Evolutionary conservation across 2,797 vertebrate species (phyloP).

Genomic region (Malurus splendens): DNA sequence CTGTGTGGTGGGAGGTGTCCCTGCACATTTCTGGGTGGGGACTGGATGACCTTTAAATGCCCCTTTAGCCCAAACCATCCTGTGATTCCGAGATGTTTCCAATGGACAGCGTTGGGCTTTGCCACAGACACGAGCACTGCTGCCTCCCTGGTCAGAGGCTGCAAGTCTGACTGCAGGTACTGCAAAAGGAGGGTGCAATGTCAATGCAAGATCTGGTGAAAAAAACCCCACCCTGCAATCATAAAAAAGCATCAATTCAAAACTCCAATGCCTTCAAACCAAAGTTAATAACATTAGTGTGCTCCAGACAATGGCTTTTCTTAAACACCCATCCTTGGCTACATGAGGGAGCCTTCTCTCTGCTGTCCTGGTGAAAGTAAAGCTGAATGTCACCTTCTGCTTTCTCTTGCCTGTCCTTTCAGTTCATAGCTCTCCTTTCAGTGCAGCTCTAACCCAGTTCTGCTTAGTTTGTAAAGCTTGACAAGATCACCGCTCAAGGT

Average conservation of each 20-base stretch:
- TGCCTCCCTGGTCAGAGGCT: neutral
- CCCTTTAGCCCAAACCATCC: neutral
- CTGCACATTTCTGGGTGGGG: no score
- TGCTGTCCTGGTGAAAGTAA: neutral
- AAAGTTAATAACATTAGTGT: neutral
- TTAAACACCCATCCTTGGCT: neutral
- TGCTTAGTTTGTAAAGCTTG: slow-evolving; percentile 27
- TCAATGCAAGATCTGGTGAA: neutral
- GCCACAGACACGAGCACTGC: neutral
- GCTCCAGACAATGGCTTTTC: neutral
- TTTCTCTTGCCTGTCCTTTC: neutral
- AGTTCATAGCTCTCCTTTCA: neutral
- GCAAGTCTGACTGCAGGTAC: neutral
- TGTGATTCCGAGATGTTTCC: neutral
- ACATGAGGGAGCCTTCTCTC: neutral
- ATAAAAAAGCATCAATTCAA: neutral
- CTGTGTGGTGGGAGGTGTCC: neutral
- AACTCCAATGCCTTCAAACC: neutral
- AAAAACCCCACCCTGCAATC: no score
- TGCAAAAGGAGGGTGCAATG: neutral
- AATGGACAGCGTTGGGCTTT: neutral
- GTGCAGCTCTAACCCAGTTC: neutral
- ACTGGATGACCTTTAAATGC: neutral
- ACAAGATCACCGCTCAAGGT: neutral
- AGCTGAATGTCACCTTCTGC: slow-evolving; percentile 26